Evolutionary conservation across 92 coral and sea anemone genomes (phyloP).

Genomic region (Epizoanthus rinbou): DNA sequence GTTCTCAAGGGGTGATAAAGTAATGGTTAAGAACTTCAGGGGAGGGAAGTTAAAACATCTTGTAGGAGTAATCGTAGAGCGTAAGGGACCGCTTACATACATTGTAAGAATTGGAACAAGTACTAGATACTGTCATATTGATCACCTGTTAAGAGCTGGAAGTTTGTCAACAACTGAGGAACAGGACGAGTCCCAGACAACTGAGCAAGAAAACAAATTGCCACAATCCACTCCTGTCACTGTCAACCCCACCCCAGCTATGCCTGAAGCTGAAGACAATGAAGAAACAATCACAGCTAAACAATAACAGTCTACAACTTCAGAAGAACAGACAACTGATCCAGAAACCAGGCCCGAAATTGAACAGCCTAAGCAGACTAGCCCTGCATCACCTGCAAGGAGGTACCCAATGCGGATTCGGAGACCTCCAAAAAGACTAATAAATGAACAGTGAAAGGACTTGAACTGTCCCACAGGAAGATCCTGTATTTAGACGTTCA

Average conservation of each 20-base stretch:
- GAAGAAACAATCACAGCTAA: slow-evolving; percentile 13
- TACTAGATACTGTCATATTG: slow-evolving; percentile 14
- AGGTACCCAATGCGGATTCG: slow-evolving; percentile 18
- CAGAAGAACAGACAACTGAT: slow-evolving; percentile 28
- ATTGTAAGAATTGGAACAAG: slow-evolving; percentile 21
- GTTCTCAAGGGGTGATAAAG: slow-evolving; percentile 33
- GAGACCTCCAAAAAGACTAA: slow-evolving; percentile 9
- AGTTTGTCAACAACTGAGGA: slow-evolving; percentile 1
- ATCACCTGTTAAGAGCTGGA: slow-evolving; percentile 33
- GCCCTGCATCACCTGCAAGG: slow-evolving; percentile 22
- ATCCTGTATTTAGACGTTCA: slow-evolving; percentile 25
- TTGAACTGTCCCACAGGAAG: background rate
- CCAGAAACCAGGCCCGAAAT: slow-evolving; percentile 28
- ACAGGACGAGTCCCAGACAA: slow-evolving; percentile 19
- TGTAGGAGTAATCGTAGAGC: slow-evolving; percentile 44
- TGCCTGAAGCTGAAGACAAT: slow-evolving; percentile 26
- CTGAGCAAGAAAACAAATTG: slow-evolving; percentile 15
- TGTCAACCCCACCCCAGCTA: slow-evolving; percentile 33
- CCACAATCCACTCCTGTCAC: background rate
- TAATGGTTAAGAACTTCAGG: slow-evolving; percentile 39
- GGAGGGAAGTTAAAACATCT: slow-evolving; percentile 42
- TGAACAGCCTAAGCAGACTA: slow-evolving; percentile 18
- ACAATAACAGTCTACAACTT: slow-evolving; percentile 16
- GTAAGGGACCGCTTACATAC: slow-evolving; percentile 41
- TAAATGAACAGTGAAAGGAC: slow-evolving; percentile 19